Evolutionary conservation across 2,113 vertebrate species (phyloP).

Genomic region (Gallinago media): DNA sequence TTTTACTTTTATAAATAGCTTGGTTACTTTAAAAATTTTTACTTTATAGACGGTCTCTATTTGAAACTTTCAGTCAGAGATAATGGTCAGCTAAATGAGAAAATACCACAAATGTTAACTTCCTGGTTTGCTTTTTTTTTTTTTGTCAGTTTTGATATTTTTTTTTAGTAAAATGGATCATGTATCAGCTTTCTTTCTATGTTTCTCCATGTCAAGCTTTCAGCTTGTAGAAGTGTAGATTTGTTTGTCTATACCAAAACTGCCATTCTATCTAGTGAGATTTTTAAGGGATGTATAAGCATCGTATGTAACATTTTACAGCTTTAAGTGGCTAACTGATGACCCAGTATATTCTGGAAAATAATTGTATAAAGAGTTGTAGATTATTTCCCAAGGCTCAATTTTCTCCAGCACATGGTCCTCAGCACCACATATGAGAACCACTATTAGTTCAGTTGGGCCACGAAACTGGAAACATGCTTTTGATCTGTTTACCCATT

Average conservation of each 20-base stretch:
- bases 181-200: neutral
- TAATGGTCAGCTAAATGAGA: neutral
- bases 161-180: neutral
- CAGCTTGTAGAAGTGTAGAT: neutral
- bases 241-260: neutral
- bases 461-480: neutral
- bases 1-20: neutral
- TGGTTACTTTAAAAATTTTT: neutral
- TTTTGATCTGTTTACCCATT: neutral
- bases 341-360: neutral
- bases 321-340: neutral
- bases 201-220: neutral
- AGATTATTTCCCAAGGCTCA: neutral
- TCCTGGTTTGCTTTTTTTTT: neutral
- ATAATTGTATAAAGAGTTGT: neutral
- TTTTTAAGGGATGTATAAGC: neutral
- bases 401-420: neutral
- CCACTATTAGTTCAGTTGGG: neutral
- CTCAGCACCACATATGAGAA: neutral
- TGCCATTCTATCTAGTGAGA: neutral
- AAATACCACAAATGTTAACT: neutral
- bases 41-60: neutral
- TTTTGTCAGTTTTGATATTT: neutral
- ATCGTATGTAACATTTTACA: neutral
- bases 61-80: neutral